Base-by-base conservation (phyloP, 2,797 vertebrate genomes). In the Sternarchorhynchus goeldii region DNA sequence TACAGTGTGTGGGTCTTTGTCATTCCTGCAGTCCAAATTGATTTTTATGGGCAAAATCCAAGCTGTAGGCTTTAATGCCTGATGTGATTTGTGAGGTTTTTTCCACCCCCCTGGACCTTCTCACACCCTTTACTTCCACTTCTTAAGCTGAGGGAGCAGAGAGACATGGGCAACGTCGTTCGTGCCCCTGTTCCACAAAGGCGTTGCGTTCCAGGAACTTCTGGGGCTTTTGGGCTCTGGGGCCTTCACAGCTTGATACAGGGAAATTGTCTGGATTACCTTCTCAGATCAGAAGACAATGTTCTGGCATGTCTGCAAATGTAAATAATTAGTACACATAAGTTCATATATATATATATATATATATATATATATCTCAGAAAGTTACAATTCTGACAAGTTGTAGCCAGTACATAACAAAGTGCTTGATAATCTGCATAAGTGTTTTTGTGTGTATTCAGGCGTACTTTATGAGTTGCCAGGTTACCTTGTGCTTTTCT, bases 31-130 rank as follows among this genome's bases (percentile, higher is more conserved):
- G 60, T 32, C 36, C 21, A 74, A 57, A 85, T 85, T 73, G 58
- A 82, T 77, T 85, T 85, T 78, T 77, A 81, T 76, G 62, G 73
- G 36, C 78, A 58, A 78, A 73, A 74, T 66, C 50, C 63, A 76
- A 39, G 70, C 66, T 53, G 12, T 57, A 39, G 39, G 68, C 57
- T 75, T 75, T 71, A 70, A 34, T 65, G 77, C 55, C 65, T 70
- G 60, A 83, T 75, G 77, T 81, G 67, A 82, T 75, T 58, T 77
- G 69, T 63, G 73, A 17, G 25, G 2, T 45, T 56, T 34, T 71
- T 31, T 5, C 6, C 45, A 69, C 18, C 29, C 45, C 50, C 5
- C 45, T 12, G 53, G 25, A 36, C 21, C 36, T 7, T 41, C 59
- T 36, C 29, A 25, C 36, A 59, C 55, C 57, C 64, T 60, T 7